Evolutionary conservation across 2,888 invertebrate genomes (phyloP), one percentile per base, ranked within the genome.

Genomic region (Nomada flava): DNA sequence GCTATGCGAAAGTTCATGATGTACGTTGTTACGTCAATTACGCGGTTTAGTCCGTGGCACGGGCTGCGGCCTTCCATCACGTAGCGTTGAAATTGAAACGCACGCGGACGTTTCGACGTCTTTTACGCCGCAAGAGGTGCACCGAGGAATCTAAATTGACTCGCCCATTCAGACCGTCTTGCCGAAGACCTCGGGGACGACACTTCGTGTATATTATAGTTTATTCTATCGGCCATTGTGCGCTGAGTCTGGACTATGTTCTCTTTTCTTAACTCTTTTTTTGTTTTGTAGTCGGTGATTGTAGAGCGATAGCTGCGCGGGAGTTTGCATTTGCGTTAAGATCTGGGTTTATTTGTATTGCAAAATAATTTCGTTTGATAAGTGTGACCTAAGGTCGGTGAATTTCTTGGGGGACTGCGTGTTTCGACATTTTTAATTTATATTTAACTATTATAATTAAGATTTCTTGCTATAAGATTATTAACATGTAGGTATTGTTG

Each of bases 1-100:
- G 84, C 62, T 74, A 84, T 67, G 80, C 81, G 80, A 84, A 85
- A 85, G 82, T 85, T 85, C 85, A 79, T 69, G 84, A 81, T 75
- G 75, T 71, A 81, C 84, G 81, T 65, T 77, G 80, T 85, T 85
- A 84, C 84, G 84, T 85, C 84, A 85, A 85, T 85, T 85, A 85
- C 84, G 81, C 74, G 74, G 44, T 82, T 72, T 74, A 76, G 62
- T 57, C 71, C 63, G 53, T 23, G 18, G 55, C 44, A n/a, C 42
- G 68, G 68, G 70, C 42, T 13, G 47, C 42, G 73, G 63, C 53
- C 82, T 82, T 82, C 82, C 82, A 82, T 82, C 82, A 76, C 82
- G 82, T 76, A 71, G 67, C 81, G 36, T 36, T 36, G 36, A 36
- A 64, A 15, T 70, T 60, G 52, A 64, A 69, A 57, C 60, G 69